These are phyloP conservation scores for Acleris holmiana DNA, from an alignment of 2,888 invertebrate species.

Conservation along the genomic window DNA sequence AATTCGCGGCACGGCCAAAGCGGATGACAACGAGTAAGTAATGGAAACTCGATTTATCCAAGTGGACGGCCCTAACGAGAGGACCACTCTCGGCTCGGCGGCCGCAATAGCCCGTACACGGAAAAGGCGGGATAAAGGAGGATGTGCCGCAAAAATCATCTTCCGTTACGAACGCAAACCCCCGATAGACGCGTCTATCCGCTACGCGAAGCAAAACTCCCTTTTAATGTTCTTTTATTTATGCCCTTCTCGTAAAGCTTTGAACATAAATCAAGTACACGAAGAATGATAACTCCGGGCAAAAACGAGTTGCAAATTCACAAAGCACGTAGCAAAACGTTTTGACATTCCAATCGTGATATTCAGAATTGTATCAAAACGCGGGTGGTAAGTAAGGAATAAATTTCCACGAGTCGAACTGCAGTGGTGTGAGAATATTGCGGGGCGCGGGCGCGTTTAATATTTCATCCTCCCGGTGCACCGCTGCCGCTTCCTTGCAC, in stretches of 20 bases:
- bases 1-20: constrained; percentile 51
- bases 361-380: constrained; percentile 48
- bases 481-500: constrained; percentile 37
- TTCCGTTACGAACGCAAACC: constrained; percentile 33
- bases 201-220: constrained; percentile 9
- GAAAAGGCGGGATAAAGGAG: constrained; percentile 65
- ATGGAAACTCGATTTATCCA: constrained; percentile 64
- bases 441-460: constrained; percentile 43
- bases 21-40: constrained; percentile 51
- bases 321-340: constrained; percentile 35
- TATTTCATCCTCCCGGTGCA: constrained; percentile 39
- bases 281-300: constrained; percentile 4
- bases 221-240: constrained; percentile 22
- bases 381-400: constrained; percentile 42
- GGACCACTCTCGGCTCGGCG: constrained; percentile 43
- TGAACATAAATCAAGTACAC: constrained; percentile 31
- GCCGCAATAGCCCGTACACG: constrained; percentile 61
- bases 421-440: constrained; percentile 39
- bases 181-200: constrained; percentile 21
- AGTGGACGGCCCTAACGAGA: constrained; percentile 64
- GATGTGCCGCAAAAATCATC: constrained; percentile 53
- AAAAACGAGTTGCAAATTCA: constrained; percentile 32
- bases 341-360: constrained; percentile 39
- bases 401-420: constrained; percentile 43
- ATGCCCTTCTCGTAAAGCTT: constrained; percentile 23